Conservation (phyloP, 1,140 invertebrate genomes). For the Myzus persicae region DNA sequence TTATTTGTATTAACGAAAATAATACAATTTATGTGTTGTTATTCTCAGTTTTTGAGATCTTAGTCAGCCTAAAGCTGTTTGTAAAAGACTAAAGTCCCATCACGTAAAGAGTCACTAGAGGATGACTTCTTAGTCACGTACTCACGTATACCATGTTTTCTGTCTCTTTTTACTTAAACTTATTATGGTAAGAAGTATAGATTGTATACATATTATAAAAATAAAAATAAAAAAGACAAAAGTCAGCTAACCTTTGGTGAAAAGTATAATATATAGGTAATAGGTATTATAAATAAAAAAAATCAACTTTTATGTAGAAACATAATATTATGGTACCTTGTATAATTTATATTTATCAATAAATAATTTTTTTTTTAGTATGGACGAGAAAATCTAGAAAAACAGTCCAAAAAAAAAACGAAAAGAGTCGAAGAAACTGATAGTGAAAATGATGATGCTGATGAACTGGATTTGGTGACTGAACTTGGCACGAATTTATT, state of each 20-base stretch:
- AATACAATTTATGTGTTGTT: too few species aligned
- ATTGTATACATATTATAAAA: too few species aligned
- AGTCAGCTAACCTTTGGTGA: neutral
- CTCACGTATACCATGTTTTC: too few species aligned
- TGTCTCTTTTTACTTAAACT: too few species aligned
- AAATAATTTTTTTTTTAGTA: conserved; percentile 69
- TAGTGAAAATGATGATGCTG: conserved; percentile 68
- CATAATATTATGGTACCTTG: neutral
- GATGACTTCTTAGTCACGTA: too few species aligned
- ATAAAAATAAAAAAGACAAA: too few species aligned
- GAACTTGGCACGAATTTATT: conserved; percentile 59
- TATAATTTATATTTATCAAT: neutral
- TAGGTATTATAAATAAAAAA: neutral
- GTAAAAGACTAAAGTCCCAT: neutral
- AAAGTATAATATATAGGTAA: neutral
- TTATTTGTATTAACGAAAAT: too few species aligned
- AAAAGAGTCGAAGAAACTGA: conserved; percentile 61
- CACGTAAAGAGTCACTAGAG: too few species aligned
- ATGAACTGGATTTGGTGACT: conserved; percentile 61
- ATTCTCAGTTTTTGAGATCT: neutral
- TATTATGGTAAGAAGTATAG: too few species aligned
- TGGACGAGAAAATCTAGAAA: conserved; percentile 81
- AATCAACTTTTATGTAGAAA: neutral
- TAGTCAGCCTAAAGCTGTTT: neutral
- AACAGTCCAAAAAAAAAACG: conserved; percentile 64